Evolutionary conservation across 2,888 invertebrate species (phyloP), one percentile per base, ranked within the genome.

Genomic region (Sacculina carcini): DNA sequence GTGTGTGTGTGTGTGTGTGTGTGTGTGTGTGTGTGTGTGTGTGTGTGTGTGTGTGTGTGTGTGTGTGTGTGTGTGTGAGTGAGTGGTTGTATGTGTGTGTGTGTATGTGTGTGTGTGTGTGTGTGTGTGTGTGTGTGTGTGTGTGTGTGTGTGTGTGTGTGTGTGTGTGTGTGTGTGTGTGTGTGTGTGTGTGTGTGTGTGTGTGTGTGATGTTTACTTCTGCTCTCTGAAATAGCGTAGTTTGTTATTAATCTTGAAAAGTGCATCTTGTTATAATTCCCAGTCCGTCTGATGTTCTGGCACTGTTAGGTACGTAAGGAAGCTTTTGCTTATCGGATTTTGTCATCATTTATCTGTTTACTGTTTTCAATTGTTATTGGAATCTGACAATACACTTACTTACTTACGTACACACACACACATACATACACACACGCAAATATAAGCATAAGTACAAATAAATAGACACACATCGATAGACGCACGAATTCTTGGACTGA

Each of bases 161-260:
- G 28, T 50, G 28, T 46, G 28, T 50, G 28, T 40, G 40, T 40
- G 28, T 50, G 28, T 40, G 40, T 50, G 28, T 50, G 40, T 51
- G 28, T 47, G 44, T 26, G 29, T 42, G 29, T 42, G 29, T 42
- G 44, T 42, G 44, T 26, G 29, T 42, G 26, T 26, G 28, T 42
- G n/a, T n/a, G n/a, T n/a, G n/a, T n/a, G n/a, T n/a, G n/a, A n/a
- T n/a, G n/a, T n/a, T n/a, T n/a, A n/a, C n/a, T n/a, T n/a, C n/a
- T n/a, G n/a, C n/a, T n/a, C n/a, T n/a, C n/a, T n/a, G n/a, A n/a
- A n/a, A n/a, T n/a, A n/a, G n/a, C n/a, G n/a, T n/a, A n/a, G n/a
- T n/a, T n/a, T n/a, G n/a, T n/a, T n/a, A n/a, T n/a, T n/a, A n/a
- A n/a, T n/a, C n/a, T n/a, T n/a, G n/a, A n/a, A n/a, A n/a, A n/a